These are phyloP conservation scores for Spisula solida DNA, from an alignment of 2,888 invertebrate species.

Conservation along the genomic window DNA sequence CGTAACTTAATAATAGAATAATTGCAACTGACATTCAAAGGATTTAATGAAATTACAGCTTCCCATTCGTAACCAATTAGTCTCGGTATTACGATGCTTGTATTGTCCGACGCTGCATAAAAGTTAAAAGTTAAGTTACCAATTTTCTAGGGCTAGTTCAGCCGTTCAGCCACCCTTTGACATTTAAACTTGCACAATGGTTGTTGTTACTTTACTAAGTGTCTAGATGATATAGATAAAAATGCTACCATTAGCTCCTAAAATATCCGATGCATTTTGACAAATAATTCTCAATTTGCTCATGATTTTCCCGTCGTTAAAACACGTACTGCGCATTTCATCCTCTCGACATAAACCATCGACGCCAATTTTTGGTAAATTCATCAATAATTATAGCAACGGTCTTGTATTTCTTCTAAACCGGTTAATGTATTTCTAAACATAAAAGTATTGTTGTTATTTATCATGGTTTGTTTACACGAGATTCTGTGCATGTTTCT, in stretches of 20 bases:
- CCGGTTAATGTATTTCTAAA: neutral
- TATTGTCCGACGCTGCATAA: neutral
- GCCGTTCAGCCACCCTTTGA: too few species aligned
- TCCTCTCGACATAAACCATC: neutral
- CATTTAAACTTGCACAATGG: too few species aligned
- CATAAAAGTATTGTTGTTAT: neutral
- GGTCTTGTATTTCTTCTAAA: neutral
- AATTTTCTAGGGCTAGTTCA: too few species aligned
- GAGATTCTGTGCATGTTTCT: neutral
- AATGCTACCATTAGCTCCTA: too few species aligned
- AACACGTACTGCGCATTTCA: neutral
- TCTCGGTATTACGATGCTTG: neutral
- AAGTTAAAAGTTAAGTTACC: too few species aligned
- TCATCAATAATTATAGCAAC: neutral
- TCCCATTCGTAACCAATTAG: neutral
- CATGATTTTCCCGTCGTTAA: too few species aligned
- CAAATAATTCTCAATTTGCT: too few species aligned
- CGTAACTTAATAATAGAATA: constrained; percentile 33
- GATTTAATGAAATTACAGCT: neutral
- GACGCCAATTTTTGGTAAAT: neutral
- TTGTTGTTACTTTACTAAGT: too few species aligned
- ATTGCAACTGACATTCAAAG: constrained; percentile 11
- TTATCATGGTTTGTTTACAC: neutral
- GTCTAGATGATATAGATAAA: too few species aligned
- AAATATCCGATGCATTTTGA: too few species aligned